These are phyloP conservation scores for Chydorus sphaericus DNA, from an alignment of 2,888 invertebrate genomes.

Conservation along the genomic window DNA sequence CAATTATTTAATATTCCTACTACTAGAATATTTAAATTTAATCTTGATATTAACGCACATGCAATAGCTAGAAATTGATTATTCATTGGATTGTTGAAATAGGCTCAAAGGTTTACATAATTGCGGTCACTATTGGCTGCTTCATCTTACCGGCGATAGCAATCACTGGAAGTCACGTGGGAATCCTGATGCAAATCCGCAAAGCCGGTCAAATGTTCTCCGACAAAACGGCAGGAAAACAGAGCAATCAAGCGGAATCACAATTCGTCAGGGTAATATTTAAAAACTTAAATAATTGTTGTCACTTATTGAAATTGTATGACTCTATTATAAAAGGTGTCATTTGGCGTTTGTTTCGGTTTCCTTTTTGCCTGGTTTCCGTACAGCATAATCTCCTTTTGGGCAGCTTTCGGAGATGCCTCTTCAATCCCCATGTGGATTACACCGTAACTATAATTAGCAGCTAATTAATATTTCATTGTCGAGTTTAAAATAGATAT, in stretches of 20 bases:
- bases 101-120: conserved; percentile 19
- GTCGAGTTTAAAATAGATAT: too few relatives aligned
- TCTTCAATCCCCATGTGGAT: conserved; percentile 18
- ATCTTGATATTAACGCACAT: too few relatives aligned
- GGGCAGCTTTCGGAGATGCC: conserved; percentile 17
- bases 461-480: conserved; percentile 5
- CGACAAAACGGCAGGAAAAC: conserved; percentile 13
- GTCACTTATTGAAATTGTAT: too few relatives aligned
- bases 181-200: conserved; percentile 19
- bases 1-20: too few relatives aligned
- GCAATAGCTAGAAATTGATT: too few relatives aligned
- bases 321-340: too few relatives aligned
- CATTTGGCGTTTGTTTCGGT: conserved; percentile 18
- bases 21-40: too few relatives aligned
- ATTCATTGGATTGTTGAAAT: too few relatives aligned
- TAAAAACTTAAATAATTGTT: too few relatives aligned
- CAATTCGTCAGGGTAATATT: conserved; percentile 5
- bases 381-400: conserved; percentile 18
- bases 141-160: conserved; percentile 18
- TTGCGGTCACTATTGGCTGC: conserved; percentile 17
- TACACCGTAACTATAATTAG: conserved; percentile 18
- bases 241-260: conserved; percentile 10
- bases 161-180: conserved; percentile 18
- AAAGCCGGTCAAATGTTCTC: conserved; percentile 16
- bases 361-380: conserved; percentile 21